Conservation (phyloP, 2,797 vertebrate species). For the Bradypodion pumilum region DNA sequence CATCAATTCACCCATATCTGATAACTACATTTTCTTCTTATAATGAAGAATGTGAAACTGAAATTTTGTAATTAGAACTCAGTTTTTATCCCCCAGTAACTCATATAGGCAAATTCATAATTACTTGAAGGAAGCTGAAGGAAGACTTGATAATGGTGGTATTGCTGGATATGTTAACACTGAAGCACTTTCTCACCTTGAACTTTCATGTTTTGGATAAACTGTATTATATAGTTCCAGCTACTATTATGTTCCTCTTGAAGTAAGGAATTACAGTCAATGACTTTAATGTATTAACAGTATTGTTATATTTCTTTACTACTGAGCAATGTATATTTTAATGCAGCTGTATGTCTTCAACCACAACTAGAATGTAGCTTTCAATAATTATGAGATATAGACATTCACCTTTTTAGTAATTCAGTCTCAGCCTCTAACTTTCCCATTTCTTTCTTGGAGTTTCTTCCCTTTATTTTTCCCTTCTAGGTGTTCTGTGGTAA, state of each 20-base stretch:
- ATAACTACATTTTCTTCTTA: too few species aligned
- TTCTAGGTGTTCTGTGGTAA: conserved; percentile 76
- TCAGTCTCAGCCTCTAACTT: conserved; percentile 73
- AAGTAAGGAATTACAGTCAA: conserved; percentile 46
- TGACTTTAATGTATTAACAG: conserved; percentile 51
- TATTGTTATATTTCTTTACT: conserved; percentile 34
- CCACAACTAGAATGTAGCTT: conserved; percentile 29
- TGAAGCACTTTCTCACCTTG: conserved; percentile 25
- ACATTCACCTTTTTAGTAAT: conserved; percentile 59
- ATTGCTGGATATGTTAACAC: conserved; percentile 40
- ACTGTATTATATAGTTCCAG: background rate
- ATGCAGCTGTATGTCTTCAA: conserved; percentile 43
- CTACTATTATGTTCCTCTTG: conserved; percentile 44
- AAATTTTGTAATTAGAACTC: conserved; percentile 60
- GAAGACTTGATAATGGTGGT: background rate
- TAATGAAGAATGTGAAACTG: conserved; percentile 26
- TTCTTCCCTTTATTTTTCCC: conserved; percentile 60
- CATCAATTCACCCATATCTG: background rate
- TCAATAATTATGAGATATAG: conserved; percentile 55
- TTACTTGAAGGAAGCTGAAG: conserved; percentile 52
- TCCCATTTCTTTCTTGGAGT: conserved; percentile 79
- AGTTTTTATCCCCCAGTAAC: conserved; percentile 15
- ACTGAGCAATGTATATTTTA: conserved; percentile 38
- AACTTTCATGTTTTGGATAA: conserved; percentile 44
- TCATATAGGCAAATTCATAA: conserved; percentile 29